Evolutionary conservation across 1,140 invertebrate genomes (phyloP).

Genomic region (Penaeus chinensis): DNA sequence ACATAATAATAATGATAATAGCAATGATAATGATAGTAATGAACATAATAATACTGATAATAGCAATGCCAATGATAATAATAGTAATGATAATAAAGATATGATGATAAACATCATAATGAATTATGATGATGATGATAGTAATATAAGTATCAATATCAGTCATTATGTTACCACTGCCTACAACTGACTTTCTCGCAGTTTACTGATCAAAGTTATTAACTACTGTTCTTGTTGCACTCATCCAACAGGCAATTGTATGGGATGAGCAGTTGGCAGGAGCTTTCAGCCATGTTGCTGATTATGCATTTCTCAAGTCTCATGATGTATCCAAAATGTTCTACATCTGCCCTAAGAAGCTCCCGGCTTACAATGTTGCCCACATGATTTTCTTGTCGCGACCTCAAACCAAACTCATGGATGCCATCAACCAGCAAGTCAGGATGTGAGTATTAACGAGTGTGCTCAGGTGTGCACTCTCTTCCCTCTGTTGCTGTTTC

Average conservation of each 20-base stretch:
- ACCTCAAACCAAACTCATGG: constrained; percentile 85
- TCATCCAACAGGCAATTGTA: constrained; percentile 78
- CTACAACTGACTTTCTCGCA: too few species aligned
- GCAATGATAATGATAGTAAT: too few species aligned
- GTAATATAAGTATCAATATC: too few species aligned
- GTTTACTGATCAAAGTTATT: too few species aligned
- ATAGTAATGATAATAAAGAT: too few species aligned
- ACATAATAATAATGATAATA: too few species aligned
- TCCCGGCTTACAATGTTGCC: constrained; percentile 76
- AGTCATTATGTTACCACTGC: too few species aligned
- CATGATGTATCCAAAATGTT: constrained; percentile 85
- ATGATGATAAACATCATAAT: too few species aligned
- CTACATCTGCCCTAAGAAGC: constrained; percentile 76
- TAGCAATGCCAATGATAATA: too few species aligned
- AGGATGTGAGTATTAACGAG: constrained; percentile 72
- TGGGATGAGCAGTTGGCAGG: constrained; percentile 91
- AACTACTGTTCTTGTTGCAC: too few species aligned
- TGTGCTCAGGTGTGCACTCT: not conserved
- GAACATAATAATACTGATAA: too few species aligned
- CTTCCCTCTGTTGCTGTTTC: not conserved
- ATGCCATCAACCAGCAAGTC: constrained; percentile 86
- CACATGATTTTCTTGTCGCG: constrained; percentile 92
- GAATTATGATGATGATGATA: too few species aligned
- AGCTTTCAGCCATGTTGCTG: constrained; percentile 86
- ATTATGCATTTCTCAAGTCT: constrained; percentile 83